A percentile compares a stretch with the other conserved stretches of the same genome.
phyloP scores from a whole-genome alignment of 2,888 invertebrate genomes.

The Neoascia interrupta region DNA sequence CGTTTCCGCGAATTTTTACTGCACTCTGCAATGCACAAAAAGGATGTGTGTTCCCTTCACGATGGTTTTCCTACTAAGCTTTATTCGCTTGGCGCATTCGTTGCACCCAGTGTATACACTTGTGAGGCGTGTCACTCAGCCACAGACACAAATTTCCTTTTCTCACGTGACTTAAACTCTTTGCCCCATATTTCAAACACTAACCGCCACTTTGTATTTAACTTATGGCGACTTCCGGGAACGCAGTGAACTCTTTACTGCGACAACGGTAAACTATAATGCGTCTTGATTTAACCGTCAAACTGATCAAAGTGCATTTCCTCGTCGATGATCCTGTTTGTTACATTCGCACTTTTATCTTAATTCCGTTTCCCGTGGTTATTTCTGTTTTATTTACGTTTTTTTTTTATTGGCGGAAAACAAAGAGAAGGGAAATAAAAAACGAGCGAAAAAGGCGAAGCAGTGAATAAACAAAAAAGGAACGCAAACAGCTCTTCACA shows the following conservation, averaged over 20 bases:
- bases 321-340: constrained; percentile 5
- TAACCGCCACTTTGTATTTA: too few species aligned
- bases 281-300: constrained; percentile 25
- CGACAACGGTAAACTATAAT: constrained; percentile 14
- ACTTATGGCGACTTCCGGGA: too few species aligned
- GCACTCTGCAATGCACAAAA: constrained; percentile 31
- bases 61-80: too few species aligned
- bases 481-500: constrained; percentile 54
- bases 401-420: constrained; percentile 6
- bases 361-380: neutral
- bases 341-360: neutral
- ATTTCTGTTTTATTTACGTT: constrained; percentile 6
- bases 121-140: constrained; percentile 23
- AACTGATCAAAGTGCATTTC: constrained; percentile 67
- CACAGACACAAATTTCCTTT: constrained; percentile 46
- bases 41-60: constrained; percentile 47
- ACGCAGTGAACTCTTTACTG: neutral
- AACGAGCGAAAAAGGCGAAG: constrained; percentile 59
- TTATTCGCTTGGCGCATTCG: constrained; percentile 38
- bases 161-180: too few species aligned
- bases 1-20: constrained; percentile 11
- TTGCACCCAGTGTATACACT: constrained; percentile 43
- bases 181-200: too few species aligned
- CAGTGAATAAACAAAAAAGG: constrained; percentile 60
- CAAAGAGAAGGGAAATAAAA: constrained; percentile 30